Evolutionary conservation across 2,888 invertebrate genomes (phyloP).

Genomic region (Ptycholaimellus sp.): DNA sequence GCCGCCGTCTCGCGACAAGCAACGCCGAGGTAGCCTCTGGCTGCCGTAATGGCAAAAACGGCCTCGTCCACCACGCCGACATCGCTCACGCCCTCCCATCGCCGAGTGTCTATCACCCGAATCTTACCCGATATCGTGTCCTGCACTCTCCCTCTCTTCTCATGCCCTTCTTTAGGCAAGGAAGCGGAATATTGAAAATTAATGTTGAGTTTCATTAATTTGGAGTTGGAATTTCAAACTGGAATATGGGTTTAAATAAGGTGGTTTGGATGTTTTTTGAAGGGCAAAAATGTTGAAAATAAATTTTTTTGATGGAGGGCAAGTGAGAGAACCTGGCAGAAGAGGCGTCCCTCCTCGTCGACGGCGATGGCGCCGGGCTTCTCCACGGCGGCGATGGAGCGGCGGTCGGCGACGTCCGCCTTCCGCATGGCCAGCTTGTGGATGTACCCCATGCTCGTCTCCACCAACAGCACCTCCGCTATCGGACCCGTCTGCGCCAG

Average conservation of each 20-base stretch:
- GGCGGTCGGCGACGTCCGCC: slow-evolving; percentile 3
- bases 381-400: slow-evolving; percentile 3
- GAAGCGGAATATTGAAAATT: too few species aligned
- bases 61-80: slow-evolving; percentile 6
- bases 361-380: slow-evolving; percentile 5
- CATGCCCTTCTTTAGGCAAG: too few species aligned
- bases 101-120: background rate
- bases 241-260: too few species aligned
- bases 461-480: slow-evolving; percentile 5
- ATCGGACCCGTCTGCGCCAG: background rate
- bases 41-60: slow-evolving; percentile 7
- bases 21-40: slow-evolving; percentile 6
- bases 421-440: slow-evolving; percentile 3
- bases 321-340: too few species aligned
- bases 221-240: too few species aligned
- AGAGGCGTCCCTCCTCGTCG: slow-evolving; percentile 4
- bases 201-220: too few species aligned
- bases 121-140: slow-evolving; percentile 6
- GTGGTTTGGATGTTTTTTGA: too few species aligned
- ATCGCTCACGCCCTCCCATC: slow-evolving; percentile 3
- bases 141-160: too few species aligned
- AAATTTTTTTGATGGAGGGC: too few species aligned
- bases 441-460: slow-evolving; percentile 6
- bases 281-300: too few species aligned
- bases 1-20: slow-evolving; percentile 2